These are phyloP conservation scores for Lypha dubia DNA, from an alignment of 2,888 invertebrate species.

Conservation along the genomic window DNA sequence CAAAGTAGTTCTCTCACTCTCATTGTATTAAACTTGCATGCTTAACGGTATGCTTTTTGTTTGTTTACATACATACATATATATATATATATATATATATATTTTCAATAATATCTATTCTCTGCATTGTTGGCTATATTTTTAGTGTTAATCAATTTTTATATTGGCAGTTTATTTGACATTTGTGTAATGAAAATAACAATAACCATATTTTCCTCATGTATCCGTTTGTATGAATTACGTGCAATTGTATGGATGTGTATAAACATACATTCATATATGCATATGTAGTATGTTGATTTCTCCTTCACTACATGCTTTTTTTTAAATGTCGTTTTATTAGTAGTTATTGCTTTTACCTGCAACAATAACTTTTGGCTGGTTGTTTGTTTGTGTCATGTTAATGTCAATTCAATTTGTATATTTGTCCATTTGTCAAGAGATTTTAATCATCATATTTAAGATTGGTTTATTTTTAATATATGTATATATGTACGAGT, in stretches of 20 bases:
- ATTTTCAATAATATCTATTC: conserved; percentile 38
- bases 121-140: conserved; percentile 12
- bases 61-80: no score
- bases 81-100: no score
- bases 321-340: conserved; percentile 9
- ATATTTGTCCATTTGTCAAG: conserved; percentile 70
- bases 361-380: conserved; percentile 11
- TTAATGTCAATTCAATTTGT: conserved; percentile 72
- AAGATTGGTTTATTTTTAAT: conserved; percentile 61
- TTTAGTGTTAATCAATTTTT: conserved; percentile 68
- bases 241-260: background rate
- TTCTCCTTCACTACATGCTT: background rate
- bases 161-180: conserved; percentile 69
- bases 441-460: conserved; percentile 70
- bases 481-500: background rate
- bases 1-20: conserved; percentile 39
- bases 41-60: conserved; percentile 27
- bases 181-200: conserved; percentile 57
- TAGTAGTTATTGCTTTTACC: conserved; percentile 18
- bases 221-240: conserved; percentile 22
- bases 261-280: no score
- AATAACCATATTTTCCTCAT: conserved; percentile 19
- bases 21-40: conserved; percentile 28
- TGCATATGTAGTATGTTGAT: background rate
- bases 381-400: conserved; percentile 66